phyloP scores from a whole-genome alignment of 1,140 invertebrate genomes.

The Cryptotermes secundus region DNA sequence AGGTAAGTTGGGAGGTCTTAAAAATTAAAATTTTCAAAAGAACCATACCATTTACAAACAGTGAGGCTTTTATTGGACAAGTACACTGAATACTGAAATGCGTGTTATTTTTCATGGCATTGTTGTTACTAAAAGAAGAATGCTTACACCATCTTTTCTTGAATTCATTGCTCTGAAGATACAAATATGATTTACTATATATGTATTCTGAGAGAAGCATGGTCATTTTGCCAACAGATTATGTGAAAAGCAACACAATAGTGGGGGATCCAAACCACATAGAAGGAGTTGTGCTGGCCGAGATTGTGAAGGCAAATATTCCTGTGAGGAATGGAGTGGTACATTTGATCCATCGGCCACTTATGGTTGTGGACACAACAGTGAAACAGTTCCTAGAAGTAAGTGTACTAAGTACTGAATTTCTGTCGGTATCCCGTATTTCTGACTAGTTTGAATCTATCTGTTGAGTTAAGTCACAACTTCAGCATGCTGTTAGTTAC shows the following conservation, averaged over 20 bases:
- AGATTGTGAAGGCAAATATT: constrained; percentile 88
- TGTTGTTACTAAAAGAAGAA: no score
- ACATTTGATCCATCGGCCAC: constrained; percentile 84
- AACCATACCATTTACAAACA: no score
- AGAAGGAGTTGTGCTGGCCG: constrained; percentile 78
- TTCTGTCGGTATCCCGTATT: background rate
- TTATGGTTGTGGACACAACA: constrained; percentile 85
- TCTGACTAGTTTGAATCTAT: background rate
- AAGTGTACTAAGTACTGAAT: constrained; percentile 44
- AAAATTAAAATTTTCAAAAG: no score
- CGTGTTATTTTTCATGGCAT: no score
- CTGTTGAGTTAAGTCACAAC: background rate
- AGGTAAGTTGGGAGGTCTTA: no score
- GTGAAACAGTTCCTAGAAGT: constrained; percentile 84
- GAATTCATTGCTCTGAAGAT: no score
- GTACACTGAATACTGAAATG: no score
- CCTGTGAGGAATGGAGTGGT: constrained; percentile 90
- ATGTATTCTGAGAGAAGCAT: background rate
- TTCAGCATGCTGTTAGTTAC: background rate
- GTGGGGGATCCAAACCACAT: constrained; percentile 73
- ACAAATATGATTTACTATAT: no score
- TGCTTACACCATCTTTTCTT: no score
- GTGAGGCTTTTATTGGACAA: no score
- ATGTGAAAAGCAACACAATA: constrained; percentile 83
- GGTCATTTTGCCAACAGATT: constrained; percentile 57